Conservation (phyloP, 2,797 vertebrate genomes). For the Leptodactylus fallax region DNA sequence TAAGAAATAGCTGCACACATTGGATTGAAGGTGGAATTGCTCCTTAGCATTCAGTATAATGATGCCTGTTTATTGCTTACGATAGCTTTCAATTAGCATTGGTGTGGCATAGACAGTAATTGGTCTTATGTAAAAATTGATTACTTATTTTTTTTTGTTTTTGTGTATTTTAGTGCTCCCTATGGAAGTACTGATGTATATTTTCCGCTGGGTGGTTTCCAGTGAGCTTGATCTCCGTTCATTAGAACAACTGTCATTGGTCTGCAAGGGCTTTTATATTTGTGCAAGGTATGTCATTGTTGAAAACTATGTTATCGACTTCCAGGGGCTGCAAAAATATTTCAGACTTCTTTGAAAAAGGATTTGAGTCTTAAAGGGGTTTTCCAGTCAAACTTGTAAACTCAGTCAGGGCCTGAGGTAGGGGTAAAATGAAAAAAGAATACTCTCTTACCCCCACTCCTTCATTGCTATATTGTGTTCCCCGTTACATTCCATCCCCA, state of each 20-base stretch:
- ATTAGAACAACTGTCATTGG: slow-evolving; percentile 92
- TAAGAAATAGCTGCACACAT: too few species aligned
- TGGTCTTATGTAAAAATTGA: not conserved
- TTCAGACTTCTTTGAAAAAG: too few species aligned
- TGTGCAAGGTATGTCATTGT: slow-evolving; percentile 89
- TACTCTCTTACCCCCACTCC: too few species aligned
- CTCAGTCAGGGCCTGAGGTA: too few species aligned
- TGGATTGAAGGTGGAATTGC: too few species aligned
- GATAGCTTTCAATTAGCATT: not conserved
- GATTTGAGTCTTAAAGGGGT: too few species aligned
- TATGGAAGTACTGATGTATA: slow-evolving; percentile 95
- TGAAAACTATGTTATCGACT: not conserved
- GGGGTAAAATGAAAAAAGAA: too few species aligned
- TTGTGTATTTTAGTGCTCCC: slow-evolving; percentile 81
- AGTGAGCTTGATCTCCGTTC: slow-evolving; percentile 94
- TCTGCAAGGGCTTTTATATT: slow-evolving; percentile 97
- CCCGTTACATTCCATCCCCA: too few species aligned
- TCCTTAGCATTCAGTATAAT: not conserved
- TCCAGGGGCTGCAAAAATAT: too few species aligned
- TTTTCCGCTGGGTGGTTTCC: slow-evolving; percentile 98
- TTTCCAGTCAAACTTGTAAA: too few species aligned
- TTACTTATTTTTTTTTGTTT: slow-evolving; percentile 20
- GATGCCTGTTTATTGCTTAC: not conserved
- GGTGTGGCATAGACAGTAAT: not conserved
- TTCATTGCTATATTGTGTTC: too few species aligned